Evolutionary conservation across 2,797 vertebrate species (phyloP).

Genomic region (Phalanger gymnotis): DNA sequence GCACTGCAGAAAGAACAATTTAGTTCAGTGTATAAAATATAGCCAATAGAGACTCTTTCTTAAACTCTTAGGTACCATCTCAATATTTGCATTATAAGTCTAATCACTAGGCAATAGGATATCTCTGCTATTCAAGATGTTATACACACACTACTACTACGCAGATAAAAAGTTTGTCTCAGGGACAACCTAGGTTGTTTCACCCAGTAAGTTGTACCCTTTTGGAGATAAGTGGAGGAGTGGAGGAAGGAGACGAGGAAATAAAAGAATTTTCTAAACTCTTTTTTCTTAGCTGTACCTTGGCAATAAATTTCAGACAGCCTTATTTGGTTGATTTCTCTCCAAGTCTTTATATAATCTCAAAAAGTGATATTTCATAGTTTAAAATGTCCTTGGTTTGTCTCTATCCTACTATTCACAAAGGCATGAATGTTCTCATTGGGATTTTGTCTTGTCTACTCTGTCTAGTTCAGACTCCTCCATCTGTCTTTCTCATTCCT

Average conservation of each 20-base stretch:
- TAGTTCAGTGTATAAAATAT: neutral
- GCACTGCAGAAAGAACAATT: neutral
- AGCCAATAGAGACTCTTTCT: neutral
- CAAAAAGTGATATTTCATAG: constrained; percentile 14
- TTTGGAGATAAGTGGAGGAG: neutral
- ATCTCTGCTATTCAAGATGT: neutral
- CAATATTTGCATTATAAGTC: neutral
- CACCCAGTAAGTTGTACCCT: neutral
- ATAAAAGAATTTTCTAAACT: neutral
- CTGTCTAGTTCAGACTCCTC: neutral
- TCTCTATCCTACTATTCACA: neutral
- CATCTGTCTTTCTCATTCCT: neutral
- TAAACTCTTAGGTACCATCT: neutral
- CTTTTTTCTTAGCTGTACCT: neutral
- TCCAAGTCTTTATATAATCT: constrained; percentile 18
- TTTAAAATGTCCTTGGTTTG: neutral
- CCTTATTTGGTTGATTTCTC: constrained; percentile 16
- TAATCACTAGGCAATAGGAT: neutral
- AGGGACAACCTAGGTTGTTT: constrained; percentile 10
- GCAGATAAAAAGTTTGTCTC: neutral
- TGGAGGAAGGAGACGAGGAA: neutral
- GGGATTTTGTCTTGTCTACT: neutral
- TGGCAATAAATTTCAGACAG: neutral
- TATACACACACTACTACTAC: neutral
- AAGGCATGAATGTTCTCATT: neutral